A percentile compares a stretch with the other conserved stretches of the same genome.
Evolutionary conservation across 2,113 vertebrate genomes (phyloP).

Genomic region (Hippolais icterina): DNA sequence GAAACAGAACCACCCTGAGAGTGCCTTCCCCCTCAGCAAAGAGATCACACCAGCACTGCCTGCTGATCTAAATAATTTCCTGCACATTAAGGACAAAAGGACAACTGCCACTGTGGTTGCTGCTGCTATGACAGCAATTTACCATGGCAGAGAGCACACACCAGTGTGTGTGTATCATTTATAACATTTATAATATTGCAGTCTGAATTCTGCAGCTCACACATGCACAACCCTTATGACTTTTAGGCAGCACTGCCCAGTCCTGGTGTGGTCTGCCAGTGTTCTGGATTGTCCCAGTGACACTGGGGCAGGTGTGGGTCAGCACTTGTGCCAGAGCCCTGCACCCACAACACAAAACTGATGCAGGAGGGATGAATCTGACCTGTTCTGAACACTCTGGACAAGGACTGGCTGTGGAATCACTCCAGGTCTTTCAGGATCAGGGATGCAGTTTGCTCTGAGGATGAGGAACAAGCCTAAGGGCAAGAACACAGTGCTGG

Average conservation of each 20-base stretch:
- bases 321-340: neutral
- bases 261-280: neutral
- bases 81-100: neutral
- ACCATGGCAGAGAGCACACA: neutral
- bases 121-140: neutral
- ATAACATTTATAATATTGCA: neutral
- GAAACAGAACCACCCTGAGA: neutral
- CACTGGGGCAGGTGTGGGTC: neutral
- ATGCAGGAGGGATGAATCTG: neutral
- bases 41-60: neutral
- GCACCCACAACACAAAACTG: rapidly evolving
- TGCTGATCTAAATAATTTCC: neutral
- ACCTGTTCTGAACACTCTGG: neutral
- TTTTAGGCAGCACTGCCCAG: neutral
- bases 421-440: neutral
- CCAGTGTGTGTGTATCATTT: neutral
- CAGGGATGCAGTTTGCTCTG: neutral
- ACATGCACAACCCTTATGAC: rapidly evolving
- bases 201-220: neutral
- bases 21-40: neutral
- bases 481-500: neutral
- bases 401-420: neutral
- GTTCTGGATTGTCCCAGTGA: neutral
- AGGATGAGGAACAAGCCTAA: neutral
- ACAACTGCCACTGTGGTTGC: neutral